Conservation (phyloP, 2,888 invertebrate genomes). For the Rhodophaea formosa region DNA sequence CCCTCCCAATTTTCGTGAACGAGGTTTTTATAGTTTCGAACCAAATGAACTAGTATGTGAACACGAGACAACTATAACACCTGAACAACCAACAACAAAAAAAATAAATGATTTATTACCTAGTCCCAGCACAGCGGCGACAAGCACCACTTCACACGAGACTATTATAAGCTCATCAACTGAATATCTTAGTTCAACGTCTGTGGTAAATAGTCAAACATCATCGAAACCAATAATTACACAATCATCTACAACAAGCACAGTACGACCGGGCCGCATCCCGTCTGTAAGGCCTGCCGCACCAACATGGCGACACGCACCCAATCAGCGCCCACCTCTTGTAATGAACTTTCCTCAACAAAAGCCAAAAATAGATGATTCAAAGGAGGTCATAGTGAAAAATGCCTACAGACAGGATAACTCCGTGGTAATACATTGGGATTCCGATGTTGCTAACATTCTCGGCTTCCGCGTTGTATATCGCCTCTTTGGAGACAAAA, state of each 20-base stretch:
- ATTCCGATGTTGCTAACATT: conserved; percentile 91
- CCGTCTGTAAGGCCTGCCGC: conserved; percentile 64
- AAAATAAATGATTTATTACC: conserved; percentile 30
- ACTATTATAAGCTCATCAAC: conserved; percentile 35
- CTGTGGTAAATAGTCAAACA: conserved; percentile 44
- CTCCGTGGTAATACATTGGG: conserved; percentile 95
- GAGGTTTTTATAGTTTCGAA: conserved; percentile 93
- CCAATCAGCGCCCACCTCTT: conserved; percentile 85
- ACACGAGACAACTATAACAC: conserved; percentile 55
- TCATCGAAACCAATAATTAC: conserved; percentile 42
- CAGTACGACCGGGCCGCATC: conserved; percentile 53
- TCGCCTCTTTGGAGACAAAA: conserved; percentile 93
- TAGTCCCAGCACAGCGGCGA: conserved; percentile 47
- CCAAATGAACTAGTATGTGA: conserved; percentile 86
- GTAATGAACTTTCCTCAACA: conserved; percentile 86
- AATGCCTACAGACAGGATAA: conserved; percentile 92
- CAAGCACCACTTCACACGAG: conserved; percentile 42
- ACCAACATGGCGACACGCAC: conserved; percentile 72
- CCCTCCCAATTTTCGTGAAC: conserved; percentile 88
- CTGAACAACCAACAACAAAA: conserved; percentile 43
- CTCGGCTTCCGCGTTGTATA: conserved; percentile 95
- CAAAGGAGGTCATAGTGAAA: conserved; percentile 90
- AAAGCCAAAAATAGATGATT: conserved; percentile 83
- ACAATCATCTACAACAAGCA: conserved; percentile 49
- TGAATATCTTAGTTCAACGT: conserved; percentile 22